Evolutionary conservation across 1,140 invertebrate genomes (phyloP), one percentile per base, ranked within the genome.

Genomic region (Bactericera cockerelli): DNA sequence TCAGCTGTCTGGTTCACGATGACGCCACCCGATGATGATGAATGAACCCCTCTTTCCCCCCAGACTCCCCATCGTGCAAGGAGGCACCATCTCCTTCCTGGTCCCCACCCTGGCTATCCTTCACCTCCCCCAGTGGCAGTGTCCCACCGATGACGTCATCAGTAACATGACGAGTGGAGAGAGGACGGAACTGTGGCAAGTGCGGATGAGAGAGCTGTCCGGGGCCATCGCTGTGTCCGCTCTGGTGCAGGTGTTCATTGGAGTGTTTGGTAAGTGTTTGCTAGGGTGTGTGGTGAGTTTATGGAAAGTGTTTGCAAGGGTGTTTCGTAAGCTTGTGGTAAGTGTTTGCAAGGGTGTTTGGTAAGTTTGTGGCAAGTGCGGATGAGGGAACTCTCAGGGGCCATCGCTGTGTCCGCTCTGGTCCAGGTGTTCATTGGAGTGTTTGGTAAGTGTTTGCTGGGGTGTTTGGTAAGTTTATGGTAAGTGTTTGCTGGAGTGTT

Each of bases 31-130:
- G n/a, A n/a, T n/a, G n/a, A n/a, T n/a, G n/a, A n/a, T n/a, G n/a
- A n/a, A n/a, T n/a, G n/a, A n/a, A n/a, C n/a, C n/a, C n/a, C n/a
- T n/a, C n/a, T n/a, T n/a, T n/a, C n/a, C n/a, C n/a, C n/a, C n/a
- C 63, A 84, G 81, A 63, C 70, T 85, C 53, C 82, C 82, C 3
- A 79, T 84, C 26, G 78, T 85, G 28, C 82, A 85, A 71, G 89
- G 89, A 2, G 84, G 86, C 0, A 90, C 87, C 0, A 89, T 92
- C 65, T 84, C 87, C 0, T 91, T 92, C 72, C 68, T 93, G 14
- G 82, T 88, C 2, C 88, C 89, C 0, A 87, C 86, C 1, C 69
- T 92, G n/a, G 86, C 89, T 0, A 87, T 93, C 65, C 72, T 93
- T 1, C 78, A 77, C 61, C 70, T 90, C 42, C 84, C 86, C 1